Conservation (phyloP, 2,113 vertebrate species). For the Solea senegalensis region DNA sequence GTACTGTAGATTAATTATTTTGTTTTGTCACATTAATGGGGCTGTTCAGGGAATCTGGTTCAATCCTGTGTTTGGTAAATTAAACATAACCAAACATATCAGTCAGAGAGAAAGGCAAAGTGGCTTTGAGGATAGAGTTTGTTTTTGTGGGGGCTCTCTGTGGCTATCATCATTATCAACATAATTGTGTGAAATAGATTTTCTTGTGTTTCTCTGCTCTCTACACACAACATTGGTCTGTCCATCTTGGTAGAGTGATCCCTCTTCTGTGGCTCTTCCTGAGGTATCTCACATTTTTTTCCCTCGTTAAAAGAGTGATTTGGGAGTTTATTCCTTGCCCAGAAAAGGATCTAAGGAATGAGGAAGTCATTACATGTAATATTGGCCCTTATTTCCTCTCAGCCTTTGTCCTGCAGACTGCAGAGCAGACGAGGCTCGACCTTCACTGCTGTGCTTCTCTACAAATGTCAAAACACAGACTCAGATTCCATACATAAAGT, state of each 20-base stretch:
- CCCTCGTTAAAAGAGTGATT: too few relatives aligned
- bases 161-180: too few relatives aligned
- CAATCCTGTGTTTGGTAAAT: conserved; percentile 2
- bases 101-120: not conserved
- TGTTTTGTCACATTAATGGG: conserved; percentile 2
- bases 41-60: not conserved
- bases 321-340: too few relatives aligned
- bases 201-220: too few relatives aligned
- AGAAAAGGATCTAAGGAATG: too few relatives aligned
- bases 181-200: too few relatives aligned
- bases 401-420: not conserved
- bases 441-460: not conserved
- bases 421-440: not conserved
- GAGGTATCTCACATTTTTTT: too few relatives aligned
- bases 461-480: not conserved
- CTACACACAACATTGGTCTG: too few relatives aligned
- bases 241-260: too few relatives aligned
- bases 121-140: not conserved
- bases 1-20: conserved; percentile 3
- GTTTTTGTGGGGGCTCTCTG: too few relatives aligned
- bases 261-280: too few relatives aligned
- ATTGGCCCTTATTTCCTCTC: not conserved
- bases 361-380: too few relatives aligned
- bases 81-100: not conserved
- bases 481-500: not conserved